A percentile compares a stretch with the other conserved stretches of the same genome.
phyloP scores from a whole-genome alignment of 2,113 vertebrate species.

The Puffinus mauretanicus region DNA sequence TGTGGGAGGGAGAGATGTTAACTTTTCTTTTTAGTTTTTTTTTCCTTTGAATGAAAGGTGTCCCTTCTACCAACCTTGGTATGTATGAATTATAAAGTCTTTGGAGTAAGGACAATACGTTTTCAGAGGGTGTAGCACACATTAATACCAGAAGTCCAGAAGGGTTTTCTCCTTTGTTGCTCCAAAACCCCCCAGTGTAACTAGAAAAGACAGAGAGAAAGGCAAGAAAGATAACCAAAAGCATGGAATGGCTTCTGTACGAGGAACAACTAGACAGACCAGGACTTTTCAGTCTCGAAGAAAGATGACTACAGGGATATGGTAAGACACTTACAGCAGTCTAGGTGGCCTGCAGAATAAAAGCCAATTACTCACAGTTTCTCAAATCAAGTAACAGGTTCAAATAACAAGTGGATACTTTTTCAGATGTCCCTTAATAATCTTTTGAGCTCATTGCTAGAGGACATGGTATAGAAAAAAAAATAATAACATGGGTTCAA shows the following conservation, averaged over 20 bases:
- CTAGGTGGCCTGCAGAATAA: neutral
- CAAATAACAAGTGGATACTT: neutral
- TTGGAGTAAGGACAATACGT: neutral
- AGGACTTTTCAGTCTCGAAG: neutral
- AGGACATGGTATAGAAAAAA: neutral
- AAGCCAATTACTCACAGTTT: neutral
- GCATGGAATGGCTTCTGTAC: neutral
- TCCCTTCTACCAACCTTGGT: neutral
- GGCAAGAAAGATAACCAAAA: neutral
- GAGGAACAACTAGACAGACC: neutral
- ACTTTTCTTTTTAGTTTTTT: accelerated
- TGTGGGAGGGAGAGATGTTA: neutral
- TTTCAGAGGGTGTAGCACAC: neutral
- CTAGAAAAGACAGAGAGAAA: neutral
- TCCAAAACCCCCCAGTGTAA: neutral
- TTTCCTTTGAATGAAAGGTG: neutral
- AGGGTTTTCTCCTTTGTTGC: neutral
- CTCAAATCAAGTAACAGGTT: neutral
- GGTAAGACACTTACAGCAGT: neutral
- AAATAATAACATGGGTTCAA: neutral
- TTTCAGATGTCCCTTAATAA: neutral
- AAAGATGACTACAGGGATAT: neutral
- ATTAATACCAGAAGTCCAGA: neutral
- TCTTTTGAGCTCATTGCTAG: neutral
- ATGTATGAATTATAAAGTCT: neutral